These are phyloP conservation scores for Chaetops frenatus DNA, from an alignment of 2,113 vertebrate species.

Conservation along the genomic window DNA sequence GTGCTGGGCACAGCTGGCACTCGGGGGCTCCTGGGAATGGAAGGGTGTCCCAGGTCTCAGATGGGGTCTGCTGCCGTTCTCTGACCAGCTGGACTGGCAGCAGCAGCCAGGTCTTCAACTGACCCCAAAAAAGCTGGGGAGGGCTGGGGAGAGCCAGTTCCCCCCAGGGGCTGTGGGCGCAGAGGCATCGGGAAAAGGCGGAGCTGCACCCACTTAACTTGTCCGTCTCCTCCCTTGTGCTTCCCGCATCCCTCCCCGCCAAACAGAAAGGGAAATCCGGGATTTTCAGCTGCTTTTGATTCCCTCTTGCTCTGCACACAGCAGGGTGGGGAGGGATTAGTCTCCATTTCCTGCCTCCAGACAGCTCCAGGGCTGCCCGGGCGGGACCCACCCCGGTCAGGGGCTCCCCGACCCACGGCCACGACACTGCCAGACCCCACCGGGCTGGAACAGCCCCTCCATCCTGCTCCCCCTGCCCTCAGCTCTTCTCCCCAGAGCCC, in stretches of 20 bases:
- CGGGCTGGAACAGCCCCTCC: not conserved
- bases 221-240: not conserved
- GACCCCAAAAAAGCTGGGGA: not conserved
- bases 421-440: not conserved
- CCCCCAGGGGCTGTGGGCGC: not conserved
- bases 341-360: not conserved
- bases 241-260: not conserved
- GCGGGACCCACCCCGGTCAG: accelerated
- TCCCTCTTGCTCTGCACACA: not conserved
- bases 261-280: slow-evolving; percentile 15
- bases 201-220: not conserved
- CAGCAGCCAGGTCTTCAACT: not conserved
- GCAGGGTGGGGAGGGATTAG: not conserved
- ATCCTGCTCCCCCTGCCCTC: not conserved
- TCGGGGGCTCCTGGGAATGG: not conserved
- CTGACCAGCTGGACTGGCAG: not conserved
- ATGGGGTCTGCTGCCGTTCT: not conserved
- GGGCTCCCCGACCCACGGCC: not conserved
- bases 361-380: not conserved
- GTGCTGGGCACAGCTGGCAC: not conserved
- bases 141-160: not conserved
- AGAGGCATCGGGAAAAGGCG: not conserved
- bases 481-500: not conserved
- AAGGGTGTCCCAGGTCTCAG: not conserved
- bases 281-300: slow-evolving; percentile 33